Conservation (phyloP, 2,888 invertebrate genomes). For the Parelbella ahira region DNA sequence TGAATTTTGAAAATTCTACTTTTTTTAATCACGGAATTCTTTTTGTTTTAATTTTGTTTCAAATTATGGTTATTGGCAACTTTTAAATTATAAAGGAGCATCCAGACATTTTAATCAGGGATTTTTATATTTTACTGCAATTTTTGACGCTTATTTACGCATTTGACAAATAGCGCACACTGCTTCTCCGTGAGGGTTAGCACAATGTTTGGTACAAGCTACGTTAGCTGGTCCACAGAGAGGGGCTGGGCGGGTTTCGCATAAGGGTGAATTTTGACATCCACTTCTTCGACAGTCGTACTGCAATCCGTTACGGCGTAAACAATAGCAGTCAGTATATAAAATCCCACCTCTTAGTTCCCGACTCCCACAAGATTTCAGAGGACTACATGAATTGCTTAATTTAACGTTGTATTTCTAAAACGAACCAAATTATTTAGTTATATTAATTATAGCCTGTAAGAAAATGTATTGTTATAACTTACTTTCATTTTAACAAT, state of each 20-base stretch:
- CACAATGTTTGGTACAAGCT: constrained; percentile 53
- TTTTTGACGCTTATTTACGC: too few relatives aligned
- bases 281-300: constrained; percentile 75
- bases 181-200: constrained; percentile 63
- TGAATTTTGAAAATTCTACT: constrained; percentile 6
- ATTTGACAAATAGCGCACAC: constrained; percentile 51
- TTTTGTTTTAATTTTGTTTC: constrained; percentile 32
- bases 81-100: constrained; percentile 8
- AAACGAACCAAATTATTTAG: constrained; percentile 10
- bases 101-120: too few relatives aligned
- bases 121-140: too few relatives aligned
- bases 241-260: constrained; percentile 53
- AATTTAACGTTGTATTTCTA: constrained; percentile 12
- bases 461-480: too few relatives aligned
- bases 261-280: constrained; percentile 63
- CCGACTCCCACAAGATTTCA: constrained; percentile 51
- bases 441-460: too few relatives aligned
- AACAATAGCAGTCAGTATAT: constrained; percentile 76
- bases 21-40: constrained; percentile 37
- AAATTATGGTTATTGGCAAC: constrained; percentile 24
- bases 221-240: constrained; percentile 53
- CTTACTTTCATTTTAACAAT: constrained; percentile 19
- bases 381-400: constrained; percentile 27
- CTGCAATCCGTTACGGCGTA: constrained; percentile 80
- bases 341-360: constrained; percentile 75